phyloP scores from a whole-genome alignment of 2,113 vertebrate genomes.

The Halcyon malimbica region DNA sequence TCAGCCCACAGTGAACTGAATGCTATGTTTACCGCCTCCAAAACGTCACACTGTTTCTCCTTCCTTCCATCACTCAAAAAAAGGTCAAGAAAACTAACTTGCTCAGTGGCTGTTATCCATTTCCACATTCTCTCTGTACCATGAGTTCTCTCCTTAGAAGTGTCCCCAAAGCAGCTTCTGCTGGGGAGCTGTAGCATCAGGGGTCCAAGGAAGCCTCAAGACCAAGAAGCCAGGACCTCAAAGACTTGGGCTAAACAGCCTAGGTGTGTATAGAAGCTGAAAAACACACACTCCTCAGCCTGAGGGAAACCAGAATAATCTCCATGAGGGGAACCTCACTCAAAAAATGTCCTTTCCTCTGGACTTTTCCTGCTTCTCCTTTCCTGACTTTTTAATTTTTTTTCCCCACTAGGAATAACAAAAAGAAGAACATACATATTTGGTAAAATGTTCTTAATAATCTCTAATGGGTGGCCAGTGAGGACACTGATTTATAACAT shows the following conservation, averaged over 20 bases:
- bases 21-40: background rate
- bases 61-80: background rate
- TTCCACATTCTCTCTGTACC: background rate
- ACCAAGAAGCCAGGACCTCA: background rate
- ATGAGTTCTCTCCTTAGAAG: background rate
- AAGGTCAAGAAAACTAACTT: background rate
- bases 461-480: background rate
- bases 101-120: background rate
- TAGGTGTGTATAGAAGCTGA: background rate
- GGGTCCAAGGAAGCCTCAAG: background rate
- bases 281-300: background rate
- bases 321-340: background rate
- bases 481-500: background rate
- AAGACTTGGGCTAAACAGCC: background rate
- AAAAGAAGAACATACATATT: background rate
- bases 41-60: background rate
- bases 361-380: background rate
- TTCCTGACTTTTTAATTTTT: background rate
- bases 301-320: background rate
- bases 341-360: background rate
- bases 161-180: background rate
- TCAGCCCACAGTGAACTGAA: background rate
- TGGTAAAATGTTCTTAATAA: background rate
- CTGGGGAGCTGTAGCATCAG: background rate
- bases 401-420: accelerated